Conservation (phyloP, 2,888 invertebrate genomes). For the Tridacna gigas region DNA sequence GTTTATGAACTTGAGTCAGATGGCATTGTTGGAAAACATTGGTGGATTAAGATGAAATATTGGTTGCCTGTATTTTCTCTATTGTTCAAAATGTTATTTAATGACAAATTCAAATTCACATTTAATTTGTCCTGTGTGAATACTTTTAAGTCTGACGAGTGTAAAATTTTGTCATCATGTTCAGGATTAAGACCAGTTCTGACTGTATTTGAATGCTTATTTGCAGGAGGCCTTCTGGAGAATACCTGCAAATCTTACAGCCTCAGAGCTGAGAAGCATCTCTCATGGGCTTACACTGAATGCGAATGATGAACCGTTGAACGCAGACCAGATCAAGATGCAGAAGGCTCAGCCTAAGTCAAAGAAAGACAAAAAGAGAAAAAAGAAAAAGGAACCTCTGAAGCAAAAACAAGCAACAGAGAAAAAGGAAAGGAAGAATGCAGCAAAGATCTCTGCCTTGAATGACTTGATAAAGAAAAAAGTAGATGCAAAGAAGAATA, state of each 20-base stretch:
- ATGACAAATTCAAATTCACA: no score
- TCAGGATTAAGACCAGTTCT: no score
- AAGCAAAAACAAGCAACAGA: slow-evolving; percentile 48
- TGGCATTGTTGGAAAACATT: no score
- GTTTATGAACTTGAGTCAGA: no score
- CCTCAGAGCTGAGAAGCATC: slow-evolving; percentile 86
- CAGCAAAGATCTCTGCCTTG: slow-evolving; percentile 59
- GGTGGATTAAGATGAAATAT: neutral
- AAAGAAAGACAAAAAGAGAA: slow-evolving; percentile 55
- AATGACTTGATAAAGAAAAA: slow-evolving; percentile 65
- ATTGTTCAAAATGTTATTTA: no score
- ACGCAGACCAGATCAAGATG: slow-evolving; percentile 67
- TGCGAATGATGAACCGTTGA: slow-evolving; percentile 66
- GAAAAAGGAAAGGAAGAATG: slow-evolving; percentile 53
- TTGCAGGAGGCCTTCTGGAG: slow-evolving; percentile 94
- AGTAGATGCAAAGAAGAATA: slow-evolving; percentile 62
- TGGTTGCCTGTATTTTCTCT: neutral
- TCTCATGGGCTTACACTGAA: slow-evolving; percentile 89
- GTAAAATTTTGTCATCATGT: no score
- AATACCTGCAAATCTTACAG: slow-evolving; percentile 89
- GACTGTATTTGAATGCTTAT: neutral
- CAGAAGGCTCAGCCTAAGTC: slow-evolving; percentile 36
- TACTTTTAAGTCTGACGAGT: no score
- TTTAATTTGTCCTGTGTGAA: no score
- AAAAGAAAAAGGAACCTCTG: no score